phyloP scores from a whole-genome alignment of 2,113 vertebrate genomes.

The Lampris megalopsis region DNA sequence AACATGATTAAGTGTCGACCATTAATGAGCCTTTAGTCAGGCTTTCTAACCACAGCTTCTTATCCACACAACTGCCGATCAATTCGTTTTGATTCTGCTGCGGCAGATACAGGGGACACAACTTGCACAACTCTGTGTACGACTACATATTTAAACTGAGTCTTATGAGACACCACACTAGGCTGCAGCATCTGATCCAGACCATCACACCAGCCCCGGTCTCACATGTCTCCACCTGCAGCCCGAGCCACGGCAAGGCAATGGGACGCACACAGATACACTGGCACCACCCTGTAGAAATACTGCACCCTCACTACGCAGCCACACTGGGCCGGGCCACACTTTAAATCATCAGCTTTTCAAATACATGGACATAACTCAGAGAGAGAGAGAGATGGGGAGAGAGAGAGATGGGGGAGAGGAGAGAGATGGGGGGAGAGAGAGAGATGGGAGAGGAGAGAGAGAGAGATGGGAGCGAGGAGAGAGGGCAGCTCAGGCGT shows the following conservation, averaged over 20 bases:
- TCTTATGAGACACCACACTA: constrained; percentile 43
- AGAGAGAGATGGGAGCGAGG: not conserved
- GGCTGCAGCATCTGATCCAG: constrained; percentile 36
- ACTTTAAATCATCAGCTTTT: constrained; percentile 83
- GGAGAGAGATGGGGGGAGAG: no score
- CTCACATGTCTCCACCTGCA: constrained; percentile 46
- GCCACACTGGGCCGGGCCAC: constrained; percentile 47
- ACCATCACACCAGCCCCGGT: constrained; percentile 56
- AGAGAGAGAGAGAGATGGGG: constrained; percentile 38
- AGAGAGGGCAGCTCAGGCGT: constrained; percentile 12
- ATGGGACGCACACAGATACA: constrained; percentile 32
- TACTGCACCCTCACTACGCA: constrained; percentile 66
- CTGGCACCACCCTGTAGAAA: constrained; percentile 51
- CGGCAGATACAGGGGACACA: constrained; percentile 1
- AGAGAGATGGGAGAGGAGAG: not conserved
- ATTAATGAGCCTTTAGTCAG: constrained; percentile 62
- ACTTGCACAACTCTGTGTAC: constrained; percentile 12
- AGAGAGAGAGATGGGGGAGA: not conserved
- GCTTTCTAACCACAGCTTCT: constrained; percentile 37
- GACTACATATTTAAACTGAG: constrained; percentile 34
- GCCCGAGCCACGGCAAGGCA: constrained; percentile 43
- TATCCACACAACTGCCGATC: constrained; percentile 49
- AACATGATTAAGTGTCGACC: constrained; percentile 70
- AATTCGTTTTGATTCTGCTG: constrained; percentile 6
- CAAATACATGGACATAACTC: constrained; percentile 84